Conservation (phyloP, 2,797 vertebrate species). For the Sebastiscus albofasciatus region DNA sequence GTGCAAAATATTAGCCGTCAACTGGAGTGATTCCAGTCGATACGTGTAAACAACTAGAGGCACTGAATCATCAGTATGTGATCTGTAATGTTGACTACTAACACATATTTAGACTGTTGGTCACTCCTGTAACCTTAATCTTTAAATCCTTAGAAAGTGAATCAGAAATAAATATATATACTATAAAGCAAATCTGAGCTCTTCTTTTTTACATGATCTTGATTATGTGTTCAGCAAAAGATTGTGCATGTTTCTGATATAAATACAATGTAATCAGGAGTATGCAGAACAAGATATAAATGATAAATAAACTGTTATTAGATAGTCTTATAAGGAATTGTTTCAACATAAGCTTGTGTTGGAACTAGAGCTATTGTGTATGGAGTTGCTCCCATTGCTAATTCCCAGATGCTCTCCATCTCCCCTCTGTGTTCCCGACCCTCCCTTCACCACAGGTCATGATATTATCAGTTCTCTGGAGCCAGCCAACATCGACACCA, state of each 20-base stretch:
- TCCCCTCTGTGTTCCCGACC: conserved; percentile 62
- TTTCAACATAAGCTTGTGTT: conserved; percentile 52
- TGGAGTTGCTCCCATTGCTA: conserved; percentile 52
- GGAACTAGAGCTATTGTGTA: conserved; percentile 32
- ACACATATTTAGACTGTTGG: conserved; percentile 23
- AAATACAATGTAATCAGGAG: not conserved
- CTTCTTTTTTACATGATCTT: not conserved
- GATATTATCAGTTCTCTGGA: conserved; percentile 99
- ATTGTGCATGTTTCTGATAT: not conserved
- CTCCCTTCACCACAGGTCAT: conserved; percentile 86
- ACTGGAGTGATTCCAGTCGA: conserved; percentile 1
- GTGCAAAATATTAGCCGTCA: not conserved
- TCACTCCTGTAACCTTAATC: conserved; percentile 22
- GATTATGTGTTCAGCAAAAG: not conserved
- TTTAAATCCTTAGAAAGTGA: conserved; percentile 11
- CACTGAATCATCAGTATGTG: conserved; percentile 42
- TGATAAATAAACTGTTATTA: conserved; percentile 2
- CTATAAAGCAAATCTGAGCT: not conserved
- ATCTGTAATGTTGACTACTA: conserved; percentile 28
- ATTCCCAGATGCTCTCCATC: conserved; percentile 74
- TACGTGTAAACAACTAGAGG: conserved; percentile 20
- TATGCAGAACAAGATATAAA: not conserved
- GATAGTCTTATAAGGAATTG: conserved; percentile 4
- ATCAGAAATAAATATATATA: conserved; percentile 8
- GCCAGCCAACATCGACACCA: conserved; percentile 97